Base-by-base conservation (phyloP, 2,113 vertebrate genomes). In the Scortum barcoo region DNA sequence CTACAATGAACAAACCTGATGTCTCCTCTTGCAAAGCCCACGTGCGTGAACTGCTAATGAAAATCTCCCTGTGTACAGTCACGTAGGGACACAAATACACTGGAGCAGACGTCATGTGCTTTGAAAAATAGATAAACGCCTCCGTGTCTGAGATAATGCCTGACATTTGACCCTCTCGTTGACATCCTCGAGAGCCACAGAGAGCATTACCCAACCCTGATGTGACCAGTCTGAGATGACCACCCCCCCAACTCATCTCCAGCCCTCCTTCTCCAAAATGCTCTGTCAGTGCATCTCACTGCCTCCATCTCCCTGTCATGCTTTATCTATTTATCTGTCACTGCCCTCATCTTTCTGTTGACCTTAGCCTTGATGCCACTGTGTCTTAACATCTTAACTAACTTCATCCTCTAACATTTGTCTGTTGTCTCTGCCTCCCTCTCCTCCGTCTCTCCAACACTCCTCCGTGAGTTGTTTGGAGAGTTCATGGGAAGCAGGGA, bases 271-370 rank as follows among this genome's bases (percentile, higher is more conserved):
- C 72, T 48, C 70, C 58, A 46, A 73, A 85, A 57, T 42, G 56
- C 69, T 73, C 60, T 42, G 58, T 76, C 58, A 69, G 24, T 58
- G 24, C 63, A 54, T 28, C 24, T 38, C 28, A 0, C 74, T 68
- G 16, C 24, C 22, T 73, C 80, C 42, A 68, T 87, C 78, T 65
- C 58, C 40, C 72, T 86, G 83, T 67, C 86, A 86, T 48, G 19
- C 78, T 76, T 76, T 38, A 87, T 88, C 51, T 76, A 67, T 82
- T 81, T 19, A 86, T 60, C 74, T 54, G 88, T 85, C 85, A 78
- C 28, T 71, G 58, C 58, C n/a, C 58, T 84, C 72, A 81, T 82
- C 73, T 86, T 80, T 72, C n/a, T 53, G 53, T 46, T 75, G 67
- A 86, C 80, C 83, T 87, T 26, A 61, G 50, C 73, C 81, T 84